Conservation (phyloP, 2,888 invertebrate genomes). For the Eurytoma californica region DNA sequence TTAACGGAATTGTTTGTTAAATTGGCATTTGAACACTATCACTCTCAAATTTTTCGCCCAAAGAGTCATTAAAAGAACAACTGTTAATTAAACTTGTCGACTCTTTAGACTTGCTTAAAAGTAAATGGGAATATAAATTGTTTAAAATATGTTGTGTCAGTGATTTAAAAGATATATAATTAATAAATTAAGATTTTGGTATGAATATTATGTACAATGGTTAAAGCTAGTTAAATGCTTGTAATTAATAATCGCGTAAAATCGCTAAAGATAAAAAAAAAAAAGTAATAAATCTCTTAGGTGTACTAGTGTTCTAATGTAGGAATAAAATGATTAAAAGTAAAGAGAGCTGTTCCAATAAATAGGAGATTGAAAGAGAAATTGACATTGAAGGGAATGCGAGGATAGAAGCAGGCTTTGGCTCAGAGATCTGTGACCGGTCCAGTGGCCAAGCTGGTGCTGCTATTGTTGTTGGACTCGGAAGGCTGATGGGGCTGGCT, state of each 20-base stretch:
- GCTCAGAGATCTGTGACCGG: conserved; percentile 69
- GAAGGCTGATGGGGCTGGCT: conserved; percentile 15
- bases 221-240: conserved; percentile 33
- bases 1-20: too few species aligned
- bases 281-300: not conserved
- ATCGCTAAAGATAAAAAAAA: not conserved
- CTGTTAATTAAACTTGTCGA: not conserved
- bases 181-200: conserved; percentile 39
- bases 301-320: not conserved
- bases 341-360: not conserved
- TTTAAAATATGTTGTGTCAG: too few species aligned
- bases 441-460: conserved; percentile 58
- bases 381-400: not conserved
- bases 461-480: conserved; percentile 33
- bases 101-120: not conserved
- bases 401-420: not conserved
- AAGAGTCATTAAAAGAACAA: not conserved
- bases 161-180: too few species aligned
- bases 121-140: conserved; percentile 2
- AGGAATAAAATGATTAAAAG: not conserved
- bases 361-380: not conserved
- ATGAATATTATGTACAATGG: conserved; percentile 49
- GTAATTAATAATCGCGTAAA: conserved; percentile 2
- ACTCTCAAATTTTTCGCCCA: too few species aligned
- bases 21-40: too few species aligned